Evolutionary conservation across 2,797 vertebrate genomes (phyloP).

Genomic region (Labroides dimidiatus): DNA sequence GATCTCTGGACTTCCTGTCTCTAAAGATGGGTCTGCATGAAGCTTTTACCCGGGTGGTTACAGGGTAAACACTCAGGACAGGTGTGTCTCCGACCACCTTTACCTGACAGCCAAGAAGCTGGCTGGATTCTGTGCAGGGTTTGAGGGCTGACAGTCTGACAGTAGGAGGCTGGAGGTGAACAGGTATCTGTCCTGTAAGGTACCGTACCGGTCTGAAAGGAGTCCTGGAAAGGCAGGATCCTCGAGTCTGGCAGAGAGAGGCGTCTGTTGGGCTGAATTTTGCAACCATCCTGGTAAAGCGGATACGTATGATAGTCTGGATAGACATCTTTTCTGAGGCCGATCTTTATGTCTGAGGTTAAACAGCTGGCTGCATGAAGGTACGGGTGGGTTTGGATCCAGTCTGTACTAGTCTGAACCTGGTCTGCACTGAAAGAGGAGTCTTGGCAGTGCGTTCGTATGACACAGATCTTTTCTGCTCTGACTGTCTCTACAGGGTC

Average conservation of each 20-base stretch:
- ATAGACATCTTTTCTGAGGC: conserved; percentile 59
- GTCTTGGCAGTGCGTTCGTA: conserved; percentile 19
- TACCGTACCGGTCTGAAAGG: conserved; percentile 18
- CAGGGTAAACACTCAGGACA: conserved; percentile 28
- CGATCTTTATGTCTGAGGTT: conserved; percentile 39
- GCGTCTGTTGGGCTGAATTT: conserved; percentile 7
- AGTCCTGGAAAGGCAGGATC: conserved; percentile 37
- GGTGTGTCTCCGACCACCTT: conserved; percentile 13
- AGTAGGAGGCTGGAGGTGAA: conserved; percentile 7
- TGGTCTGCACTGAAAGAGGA: conserved; percentile 4
- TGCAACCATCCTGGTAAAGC: conserved; percentile 1
- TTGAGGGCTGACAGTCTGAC: conserved; percentile 25
- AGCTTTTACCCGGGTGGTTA: conserved; percentile 30
- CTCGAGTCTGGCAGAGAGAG: conserved; percentile 45
- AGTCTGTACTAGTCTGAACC: conserved; percentile 2
- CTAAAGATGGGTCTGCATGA: conserved; percentile 65
- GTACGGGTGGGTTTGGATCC: not conserved
- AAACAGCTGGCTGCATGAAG: conserved; percentile 3
- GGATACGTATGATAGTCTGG: conserved; percentile 37
- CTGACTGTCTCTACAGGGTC: conserved; percentile 20
- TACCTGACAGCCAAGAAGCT: not conserved
- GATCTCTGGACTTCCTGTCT: not conserved
- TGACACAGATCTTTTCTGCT: conserved; percentile 21
- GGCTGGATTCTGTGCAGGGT: not conserved
- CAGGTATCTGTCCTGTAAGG: conserved; percentile 13